Conservation (phyloP, 2,113 vertebrate species). For the Zosterops lateralis region DNA sequence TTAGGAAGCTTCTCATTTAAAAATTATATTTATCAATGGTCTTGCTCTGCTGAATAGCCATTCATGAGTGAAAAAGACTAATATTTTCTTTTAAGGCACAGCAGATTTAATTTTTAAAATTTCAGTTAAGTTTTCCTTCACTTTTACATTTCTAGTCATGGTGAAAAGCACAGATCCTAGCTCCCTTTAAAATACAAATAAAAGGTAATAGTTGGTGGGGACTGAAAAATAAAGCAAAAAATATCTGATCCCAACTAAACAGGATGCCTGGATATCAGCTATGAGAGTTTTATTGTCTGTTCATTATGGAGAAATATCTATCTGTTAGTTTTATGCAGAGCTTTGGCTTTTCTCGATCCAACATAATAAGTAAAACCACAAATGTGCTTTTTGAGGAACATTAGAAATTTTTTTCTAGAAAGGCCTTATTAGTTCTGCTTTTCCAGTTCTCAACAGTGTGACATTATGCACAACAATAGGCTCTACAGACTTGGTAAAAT, state of each 20-base stretch:
- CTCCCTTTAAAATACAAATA: background rate
- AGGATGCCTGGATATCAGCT: too few relatives aligned
- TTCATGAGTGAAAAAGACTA: background rate
- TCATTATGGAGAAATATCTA: background rate
- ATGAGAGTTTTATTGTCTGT: background rate
- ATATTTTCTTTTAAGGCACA: background rate
- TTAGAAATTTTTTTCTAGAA: background rate
- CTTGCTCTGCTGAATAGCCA: background rate
- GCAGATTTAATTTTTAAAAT: background rate
- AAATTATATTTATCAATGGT: background rate
- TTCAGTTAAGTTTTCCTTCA: background rate
- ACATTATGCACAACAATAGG: conserved; percentile 33
- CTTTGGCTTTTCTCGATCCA: background rate
- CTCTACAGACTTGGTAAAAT: conserved; percentile 43
- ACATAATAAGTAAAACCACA: background rate
- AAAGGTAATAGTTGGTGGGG: background rate
- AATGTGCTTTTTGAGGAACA: conserved; percentile 10
- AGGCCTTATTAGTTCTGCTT: conserved; percentile 57
- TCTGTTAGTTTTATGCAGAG: background rate
- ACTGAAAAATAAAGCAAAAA: background rate
- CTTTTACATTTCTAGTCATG: background rate
- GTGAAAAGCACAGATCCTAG: background rate
- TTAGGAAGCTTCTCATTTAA: background rate
- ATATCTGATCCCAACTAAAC: background rate
- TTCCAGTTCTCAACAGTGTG: conserved; percentile 33